Percentiles rank a stretch among this genome's conserved stretches.
phyloP scores from a whole-genome alignment of 2,797 vertebrate genomes.

The Anas bernieri region DNA sequence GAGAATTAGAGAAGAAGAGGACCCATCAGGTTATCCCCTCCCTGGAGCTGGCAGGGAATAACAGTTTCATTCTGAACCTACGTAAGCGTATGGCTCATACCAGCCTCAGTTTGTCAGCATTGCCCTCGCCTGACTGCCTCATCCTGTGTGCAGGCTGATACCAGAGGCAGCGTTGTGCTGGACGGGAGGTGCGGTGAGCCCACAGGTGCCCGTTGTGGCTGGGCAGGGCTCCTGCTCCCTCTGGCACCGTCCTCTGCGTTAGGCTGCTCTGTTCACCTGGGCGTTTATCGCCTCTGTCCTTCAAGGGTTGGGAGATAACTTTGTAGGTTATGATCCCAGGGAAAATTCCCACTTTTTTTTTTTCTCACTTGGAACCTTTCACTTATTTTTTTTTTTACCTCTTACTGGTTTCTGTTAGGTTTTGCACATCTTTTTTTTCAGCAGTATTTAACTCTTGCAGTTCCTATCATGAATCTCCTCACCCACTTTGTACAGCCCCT shows the following conservation, averaged over 20 bases:
- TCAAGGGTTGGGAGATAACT: background rate
- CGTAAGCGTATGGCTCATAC: background rate
- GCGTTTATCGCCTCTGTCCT: background rate
- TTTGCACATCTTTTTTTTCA: background rate
- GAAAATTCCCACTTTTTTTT: background rate
- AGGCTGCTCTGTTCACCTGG: background rate
- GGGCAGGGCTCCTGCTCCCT: background rate
- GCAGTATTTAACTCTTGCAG: background rate
- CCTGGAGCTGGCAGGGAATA: background rate
- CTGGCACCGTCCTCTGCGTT: background rate
- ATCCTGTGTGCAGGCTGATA: fast-evolving
- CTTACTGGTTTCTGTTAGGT: background rate
- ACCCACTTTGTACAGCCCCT: background rate
- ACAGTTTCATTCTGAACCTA: background rate
- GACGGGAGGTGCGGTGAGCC: fast-evolving
- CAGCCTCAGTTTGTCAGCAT: background rate
- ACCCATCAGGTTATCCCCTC: background rate
- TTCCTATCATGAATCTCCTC: background rate
- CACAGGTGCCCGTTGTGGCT: background rate
- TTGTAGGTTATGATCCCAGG: background rate
- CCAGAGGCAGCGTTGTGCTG: background rate
- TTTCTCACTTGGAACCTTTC: background rate
- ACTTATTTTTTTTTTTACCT: background rate
- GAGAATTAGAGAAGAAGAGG: background rate
- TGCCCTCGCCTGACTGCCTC: background rate